A percentile compares a stretch with the other conserved stretches of the same genome.
phyloP scores from a whole-genome alignment of 2,797 vertebrate species.

The Poecile montanus region DNA sequence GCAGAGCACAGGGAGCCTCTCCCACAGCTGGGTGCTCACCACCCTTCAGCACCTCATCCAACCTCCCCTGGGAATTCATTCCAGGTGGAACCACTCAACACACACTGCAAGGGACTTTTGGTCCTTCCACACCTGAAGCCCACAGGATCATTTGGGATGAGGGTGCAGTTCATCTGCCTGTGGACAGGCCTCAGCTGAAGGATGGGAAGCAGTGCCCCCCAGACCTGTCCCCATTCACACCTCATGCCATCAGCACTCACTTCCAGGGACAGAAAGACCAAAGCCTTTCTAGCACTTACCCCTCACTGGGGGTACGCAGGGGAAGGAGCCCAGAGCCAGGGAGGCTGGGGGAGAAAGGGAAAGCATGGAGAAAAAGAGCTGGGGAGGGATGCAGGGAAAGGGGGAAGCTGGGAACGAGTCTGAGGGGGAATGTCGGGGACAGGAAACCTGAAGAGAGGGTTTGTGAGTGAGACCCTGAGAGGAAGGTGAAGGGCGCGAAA shows the following conservation, averaged over 20 bases:
- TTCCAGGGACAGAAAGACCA: not conserved
- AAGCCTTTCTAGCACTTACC: not conserved
- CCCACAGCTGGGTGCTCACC: not conserved
- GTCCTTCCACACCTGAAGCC: not conserved
- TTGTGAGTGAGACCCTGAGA: not conserved
- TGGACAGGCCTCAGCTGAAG: not conserved
- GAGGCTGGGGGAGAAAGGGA: not conserved
- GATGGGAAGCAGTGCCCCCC: not conserved
- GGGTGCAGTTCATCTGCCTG: not conserved
- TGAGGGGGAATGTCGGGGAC: not conserved
- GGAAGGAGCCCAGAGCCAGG: not conserved
- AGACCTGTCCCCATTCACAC: not conserved
- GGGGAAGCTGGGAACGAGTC: not conserved
- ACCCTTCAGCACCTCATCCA: not conserved
- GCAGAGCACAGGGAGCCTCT: not conserved
- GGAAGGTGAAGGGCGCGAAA: not conserved
- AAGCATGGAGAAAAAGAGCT: not conserved
- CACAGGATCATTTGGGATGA: not conserved
- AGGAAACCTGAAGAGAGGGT: not conserved
- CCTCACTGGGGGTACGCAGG: too few species aligned
- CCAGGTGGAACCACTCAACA: not conserved
- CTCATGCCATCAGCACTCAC: rapidly evolving
- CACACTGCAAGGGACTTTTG: rapidly evolving
- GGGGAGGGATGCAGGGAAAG: not conserved
- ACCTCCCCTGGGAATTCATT: not conserved